These are phyloP conservation scores for Mionectes olivaceus DNA, from an alignment of 2,797 vertebrate genomes.

Conservation along the genomic window DNA sequence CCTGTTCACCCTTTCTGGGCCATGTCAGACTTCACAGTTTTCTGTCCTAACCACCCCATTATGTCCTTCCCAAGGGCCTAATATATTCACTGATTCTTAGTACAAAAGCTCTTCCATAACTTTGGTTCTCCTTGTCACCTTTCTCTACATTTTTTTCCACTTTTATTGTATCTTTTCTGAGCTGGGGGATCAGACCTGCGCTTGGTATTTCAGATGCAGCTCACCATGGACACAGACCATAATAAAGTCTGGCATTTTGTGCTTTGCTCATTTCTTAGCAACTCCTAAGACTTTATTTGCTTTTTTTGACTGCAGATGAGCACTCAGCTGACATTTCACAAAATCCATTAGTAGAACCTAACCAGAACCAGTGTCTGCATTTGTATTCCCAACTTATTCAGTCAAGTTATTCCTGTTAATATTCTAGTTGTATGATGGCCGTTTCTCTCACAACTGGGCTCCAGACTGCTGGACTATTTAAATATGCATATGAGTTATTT, in stretches of 20 bases:
- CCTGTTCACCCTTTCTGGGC: neutral
- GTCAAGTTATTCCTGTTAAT: neutral
- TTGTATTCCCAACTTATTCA: neutral
- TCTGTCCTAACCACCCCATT: neutral
- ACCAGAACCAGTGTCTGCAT: neutral
- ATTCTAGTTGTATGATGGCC: neutral
- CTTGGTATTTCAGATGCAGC: neutral
- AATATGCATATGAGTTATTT: neutral
- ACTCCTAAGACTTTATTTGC: neutral
- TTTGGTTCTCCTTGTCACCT: neutral
- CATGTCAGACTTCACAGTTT: neutral
- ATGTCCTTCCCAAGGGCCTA: neutral
- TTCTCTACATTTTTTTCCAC: neutral
- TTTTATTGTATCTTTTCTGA: neutral
- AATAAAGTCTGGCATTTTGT: constrained; percentile 2
- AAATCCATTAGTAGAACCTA: neutral
- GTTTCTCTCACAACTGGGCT: neutral
- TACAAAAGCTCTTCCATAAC: neutral
- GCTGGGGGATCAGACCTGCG: neutral
- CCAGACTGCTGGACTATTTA: neutral
- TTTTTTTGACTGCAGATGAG: neutral
- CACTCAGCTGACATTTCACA: constrained; percentile 11
- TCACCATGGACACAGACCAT: neutral
- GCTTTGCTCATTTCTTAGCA: neutral
- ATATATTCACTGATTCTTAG: neutral